Evolutionary conservation across 2,888 invertebrate species (phyloP).

Genomic region (Yponomeuta malinellus): DNA sequence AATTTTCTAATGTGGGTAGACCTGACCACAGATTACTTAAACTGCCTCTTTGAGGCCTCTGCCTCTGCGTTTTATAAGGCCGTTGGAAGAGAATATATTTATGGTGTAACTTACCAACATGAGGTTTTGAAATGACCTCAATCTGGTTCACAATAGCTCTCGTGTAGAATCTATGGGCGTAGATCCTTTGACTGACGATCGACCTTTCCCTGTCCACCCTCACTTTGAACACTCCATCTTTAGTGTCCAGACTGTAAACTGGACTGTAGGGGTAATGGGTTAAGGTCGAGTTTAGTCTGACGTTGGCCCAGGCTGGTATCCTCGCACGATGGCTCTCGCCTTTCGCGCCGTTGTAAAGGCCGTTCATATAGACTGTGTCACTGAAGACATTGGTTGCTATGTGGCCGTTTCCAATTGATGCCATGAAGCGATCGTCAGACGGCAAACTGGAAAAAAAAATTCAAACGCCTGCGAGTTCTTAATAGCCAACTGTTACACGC

Average conservation of each 20-base stretch:
- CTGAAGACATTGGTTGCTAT: slow-evolving; percentile 76
- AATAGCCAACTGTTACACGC: neutral
- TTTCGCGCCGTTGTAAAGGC: slow-evolving; percentile 72
- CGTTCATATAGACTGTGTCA: slow-evolving; percentile 77
- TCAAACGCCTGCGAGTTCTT: neutral
- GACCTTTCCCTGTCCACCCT: slow-evolving; percentile 64
- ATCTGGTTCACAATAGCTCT: slow-evolving; percentile 69
- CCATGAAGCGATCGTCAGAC: slow-evolving; percentile 72
- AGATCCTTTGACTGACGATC: slow-evolving; percentile 64
- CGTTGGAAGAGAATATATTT: too few relatives aligned
- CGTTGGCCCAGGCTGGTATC: slow-evolving; percentile 77
- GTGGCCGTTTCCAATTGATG: slow-evolving; percentile 77
- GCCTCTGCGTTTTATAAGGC: too few relatives aligned
- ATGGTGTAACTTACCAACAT: slow-evolving; percentile 39
- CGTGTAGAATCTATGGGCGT: slow-evolving; percentile 65
- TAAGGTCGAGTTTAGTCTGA: slow-evolving; percentile 65
- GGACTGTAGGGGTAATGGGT: slow-evolving; percentile 51
- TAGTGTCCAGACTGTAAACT: slow-evolving; percentile 63
- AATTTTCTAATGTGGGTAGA: too few relatives aligned
- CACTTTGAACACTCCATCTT: slow-evolving; percentile 63
- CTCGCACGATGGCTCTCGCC: slow-evolving; percentile 76
- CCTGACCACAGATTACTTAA: too few relatives aligned
- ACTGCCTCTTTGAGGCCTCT: too few relatives aligned
- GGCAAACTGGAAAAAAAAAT: slow-evolving; percentile 57
- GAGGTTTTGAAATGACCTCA: slow-evolving; percentile 58